Conservation (phyloP, 2,113 vertebrate genomes). For the Rattus rattus region DNA sequence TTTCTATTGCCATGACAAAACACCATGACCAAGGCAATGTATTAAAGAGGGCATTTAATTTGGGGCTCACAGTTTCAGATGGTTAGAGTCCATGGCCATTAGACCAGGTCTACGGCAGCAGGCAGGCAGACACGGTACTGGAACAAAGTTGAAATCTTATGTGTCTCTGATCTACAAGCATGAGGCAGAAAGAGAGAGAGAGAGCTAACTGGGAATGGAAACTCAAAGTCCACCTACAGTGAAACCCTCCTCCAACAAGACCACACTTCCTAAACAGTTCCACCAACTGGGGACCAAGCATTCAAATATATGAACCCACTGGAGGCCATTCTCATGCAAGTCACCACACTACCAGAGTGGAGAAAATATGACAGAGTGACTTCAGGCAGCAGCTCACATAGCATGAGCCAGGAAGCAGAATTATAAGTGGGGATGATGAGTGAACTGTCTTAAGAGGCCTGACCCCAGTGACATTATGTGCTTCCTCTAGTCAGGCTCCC, state of each 20-base stretch:
- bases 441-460: not conserved
- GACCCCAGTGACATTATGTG: no score
- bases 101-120: not conserved
- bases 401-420: not conserved
- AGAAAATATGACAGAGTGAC: not conserved
- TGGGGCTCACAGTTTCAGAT: not conserved
- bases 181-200: not conserved
- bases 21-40: not conserved
- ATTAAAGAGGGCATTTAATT: not conserved
- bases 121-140: not conserved
- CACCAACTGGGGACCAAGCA: not conserved
- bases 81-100: not conserved
- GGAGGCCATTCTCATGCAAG: not conserved
- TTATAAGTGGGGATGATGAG: not conserved
- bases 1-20: not conserved
- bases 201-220: not conserved
- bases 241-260: not conserved
- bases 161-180: not conserved
- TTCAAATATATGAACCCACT: not conserved
- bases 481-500: not conserved
- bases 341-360: not conserved
- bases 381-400: not conserved
- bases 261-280: not conserved
- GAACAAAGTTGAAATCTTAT: not conserved
- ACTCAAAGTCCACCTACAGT: not conserved